Percentiles rank a stretch among this genome's conserved stretches.
These are phyloP conservation scores for Ramphastos sulfuratus DNA, from an alignment of 2,113 vertebrate species.

Conservation along the genomic window DNA sequence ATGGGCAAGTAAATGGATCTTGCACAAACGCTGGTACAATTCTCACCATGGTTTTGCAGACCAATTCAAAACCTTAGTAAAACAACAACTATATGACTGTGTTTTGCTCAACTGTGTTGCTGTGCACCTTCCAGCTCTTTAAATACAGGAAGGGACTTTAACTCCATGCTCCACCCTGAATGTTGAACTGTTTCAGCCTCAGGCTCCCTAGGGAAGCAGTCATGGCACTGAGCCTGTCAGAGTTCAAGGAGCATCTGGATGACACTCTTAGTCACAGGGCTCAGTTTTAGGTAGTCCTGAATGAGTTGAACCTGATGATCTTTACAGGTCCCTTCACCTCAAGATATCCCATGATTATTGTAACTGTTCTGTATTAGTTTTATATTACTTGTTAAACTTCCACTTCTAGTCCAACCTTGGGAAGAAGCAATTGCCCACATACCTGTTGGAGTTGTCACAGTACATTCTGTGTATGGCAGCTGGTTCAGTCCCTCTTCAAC, in stretches of 20 bases:
- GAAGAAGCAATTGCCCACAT: background rate
- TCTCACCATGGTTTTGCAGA: background rate
- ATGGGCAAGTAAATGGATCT: background rate
- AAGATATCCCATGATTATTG: background rate
- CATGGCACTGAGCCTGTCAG: background rate
- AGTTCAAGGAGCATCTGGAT: background rate
- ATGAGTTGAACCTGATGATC: background rate
- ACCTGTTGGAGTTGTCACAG: slow-evolving; percentile 97
- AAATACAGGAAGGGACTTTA: background rate
- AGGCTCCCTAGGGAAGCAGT: background rate
- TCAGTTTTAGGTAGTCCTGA: background rate
- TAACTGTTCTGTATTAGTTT: background rate
- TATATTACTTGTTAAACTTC: background rate
- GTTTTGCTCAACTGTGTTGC: background rate
- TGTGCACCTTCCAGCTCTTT: background rate
- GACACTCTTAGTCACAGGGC: too few relatives aligned
- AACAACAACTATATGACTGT: background rate
- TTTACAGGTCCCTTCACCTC: background rate
- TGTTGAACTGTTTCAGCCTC: background rate
- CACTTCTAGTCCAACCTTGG: background rate
- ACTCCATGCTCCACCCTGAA: background rate
- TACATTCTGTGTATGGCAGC: slow-evolving; percentile 95
- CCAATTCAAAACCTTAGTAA: background rate
- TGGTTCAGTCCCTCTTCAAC: slow-evolving; percentile 98
- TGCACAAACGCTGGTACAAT: background rate